Conservation (phyloP, 2,888 invertebrate species). For the Trisateles emortualis region DNA sequence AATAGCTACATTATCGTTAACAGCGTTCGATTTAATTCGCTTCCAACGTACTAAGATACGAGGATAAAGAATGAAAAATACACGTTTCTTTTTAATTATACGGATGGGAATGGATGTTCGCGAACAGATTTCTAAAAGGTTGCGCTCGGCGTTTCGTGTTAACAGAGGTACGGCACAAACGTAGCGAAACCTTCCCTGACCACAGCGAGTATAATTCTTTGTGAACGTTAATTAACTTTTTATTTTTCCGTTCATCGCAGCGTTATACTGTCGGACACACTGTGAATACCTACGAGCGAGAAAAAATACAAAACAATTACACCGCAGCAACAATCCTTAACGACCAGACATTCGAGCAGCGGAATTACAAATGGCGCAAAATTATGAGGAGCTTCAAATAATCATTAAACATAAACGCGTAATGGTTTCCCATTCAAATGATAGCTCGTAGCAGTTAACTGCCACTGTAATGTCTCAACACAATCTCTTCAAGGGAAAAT, state of each 20-base stretch:
- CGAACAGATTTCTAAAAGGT: conserved; percentile 35
- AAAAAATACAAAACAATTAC: conserved; percentile 68
- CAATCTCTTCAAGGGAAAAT: conserved; percentile 78
- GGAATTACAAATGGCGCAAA: conserved; percentile 75
- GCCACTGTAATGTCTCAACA: conserved; percentile 78
- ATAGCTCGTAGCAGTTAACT: conserved; percentile 80
- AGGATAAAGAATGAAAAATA: conserved; percentile 61
- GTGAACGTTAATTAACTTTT: conserved; percentile 70
- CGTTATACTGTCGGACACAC: conserved; percentile 47
- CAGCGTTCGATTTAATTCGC: conserved; percentile 72
- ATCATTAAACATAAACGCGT: conserved; percentile 84
- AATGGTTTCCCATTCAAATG: conserved; percentile 82
- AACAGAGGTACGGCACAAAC: conserved; percentile 34
- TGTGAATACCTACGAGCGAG: conserved; percentile 34
- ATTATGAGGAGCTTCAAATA: conserved; percentile 82
- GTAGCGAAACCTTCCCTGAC: conserved; percentile 52
- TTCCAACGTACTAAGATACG: conserved; percentile 52
- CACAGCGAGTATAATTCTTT: conserved; percentile 57
- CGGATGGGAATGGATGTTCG: conserved; percentile 32
- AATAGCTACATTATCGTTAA: conserved; percentile 79
- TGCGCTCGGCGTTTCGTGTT: conserved; percentile 6
- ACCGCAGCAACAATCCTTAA: conserved; percentile 67
- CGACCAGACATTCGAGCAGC: conserved; percentile 64
- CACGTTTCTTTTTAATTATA: conserved; percentile 48
- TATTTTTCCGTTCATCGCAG: conserved; percentile 56